These are phyloP conservation scores for Tipula helvola DNA, from an alignment of 2,888 invertebrate genomes.

Conservation along the genomic window DNA sequence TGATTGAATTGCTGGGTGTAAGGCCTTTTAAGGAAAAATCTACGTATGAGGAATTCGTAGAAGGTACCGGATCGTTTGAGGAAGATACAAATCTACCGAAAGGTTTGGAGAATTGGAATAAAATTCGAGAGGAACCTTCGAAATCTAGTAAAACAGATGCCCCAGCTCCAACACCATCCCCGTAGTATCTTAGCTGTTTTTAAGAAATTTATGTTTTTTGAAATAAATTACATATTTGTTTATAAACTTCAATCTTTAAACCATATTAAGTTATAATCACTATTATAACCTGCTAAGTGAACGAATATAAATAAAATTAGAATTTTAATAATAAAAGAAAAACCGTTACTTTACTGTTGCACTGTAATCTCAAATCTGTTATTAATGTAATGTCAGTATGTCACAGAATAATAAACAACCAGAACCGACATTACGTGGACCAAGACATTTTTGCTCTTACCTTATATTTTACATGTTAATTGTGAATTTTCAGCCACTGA, in stretches of 20 bases:
- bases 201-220: background rate
- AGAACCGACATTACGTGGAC: too few species aligned
- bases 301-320: background rate
- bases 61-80: slow-evolving; percentile 94
- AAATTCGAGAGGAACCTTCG: slow-evolving; percentile 38
- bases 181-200: background rate
- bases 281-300: background rate
- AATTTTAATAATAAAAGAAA: background rate
- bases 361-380: too few species aligned
- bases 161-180: background rate
- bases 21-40: slow-evolving; percentile 98
- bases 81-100: slow-evolving; percentile 92
- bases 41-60: slow-evolving; percentile 98
- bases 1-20: slow-evolving; percentile 89
- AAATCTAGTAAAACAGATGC: slow-evolving; percentile 13
- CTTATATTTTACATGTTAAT: too few species aligned
- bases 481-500: too few species aligned
- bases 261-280: background rate
- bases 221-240: background rate
- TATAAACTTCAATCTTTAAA: background rate
- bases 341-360: too few species aligned
- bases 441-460: too few species aligned
- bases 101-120: slow-evolving; percentile 93
- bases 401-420: too few species aligned
- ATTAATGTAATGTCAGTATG: too few species aligned